Conservation (phyloP, 2,888 invertebrate genomes). For the Neoscelio sp. region DNA sequence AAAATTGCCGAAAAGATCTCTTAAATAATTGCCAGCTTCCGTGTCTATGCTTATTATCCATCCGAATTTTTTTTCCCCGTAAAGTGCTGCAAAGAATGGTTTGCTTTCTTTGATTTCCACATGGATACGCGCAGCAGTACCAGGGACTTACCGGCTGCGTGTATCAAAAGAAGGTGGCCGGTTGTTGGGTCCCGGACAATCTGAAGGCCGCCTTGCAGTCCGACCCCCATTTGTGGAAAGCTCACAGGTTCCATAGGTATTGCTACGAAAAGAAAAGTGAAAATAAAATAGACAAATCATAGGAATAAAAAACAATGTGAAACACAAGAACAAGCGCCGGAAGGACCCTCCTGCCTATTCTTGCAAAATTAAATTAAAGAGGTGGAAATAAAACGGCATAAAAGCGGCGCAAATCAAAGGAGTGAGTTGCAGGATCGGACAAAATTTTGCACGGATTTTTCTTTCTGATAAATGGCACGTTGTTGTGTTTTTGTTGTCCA, state of each 20-base stretch:
- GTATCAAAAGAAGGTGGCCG: conserved; percentile 92
- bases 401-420: conserved; percentile 35
- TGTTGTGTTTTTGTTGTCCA: not conserved
- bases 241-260: conserved; percentile 90
- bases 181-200: conserved; percentile 93
- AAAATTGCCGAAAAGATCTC: too few relatives aligned
- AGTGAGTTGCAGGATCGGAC: conserved; percentile 14
- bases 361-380: not conserved
- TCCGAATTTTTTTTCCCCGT: conserved; percentile 22
- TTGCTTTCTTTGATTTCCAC: conserved; percentile 31
- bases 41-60: conserved; percentile 7
- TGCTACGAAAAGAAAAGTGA: conserved; percentile 79
- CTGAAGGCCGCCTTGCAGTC: conserved; percentile 80
- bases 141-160: conserved; percentile 85
- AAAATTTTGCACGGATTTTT: not conserved
- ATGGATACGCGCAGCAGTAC: conserved; percentile 65
- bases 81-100: conserved; percentile 18
- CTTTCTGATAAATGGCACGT: too few relatives aligned
- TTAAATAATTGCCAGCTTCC: too few relatives aligned
- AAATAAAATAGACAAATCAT: conserved; percentile 66
- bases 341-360: conserved; percentile 9
- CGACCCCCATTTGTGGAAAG: conserved; percentile 83
- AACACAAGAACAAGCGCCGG: conserved; percentile 40
- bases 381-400: conserved; percentile 11
- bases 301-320: conserved; percentile 50